Evolutionary conservation across 2,888 invertebrate genomes (phyloP).

Genomic region (Blomia tropicalis): DNA sequence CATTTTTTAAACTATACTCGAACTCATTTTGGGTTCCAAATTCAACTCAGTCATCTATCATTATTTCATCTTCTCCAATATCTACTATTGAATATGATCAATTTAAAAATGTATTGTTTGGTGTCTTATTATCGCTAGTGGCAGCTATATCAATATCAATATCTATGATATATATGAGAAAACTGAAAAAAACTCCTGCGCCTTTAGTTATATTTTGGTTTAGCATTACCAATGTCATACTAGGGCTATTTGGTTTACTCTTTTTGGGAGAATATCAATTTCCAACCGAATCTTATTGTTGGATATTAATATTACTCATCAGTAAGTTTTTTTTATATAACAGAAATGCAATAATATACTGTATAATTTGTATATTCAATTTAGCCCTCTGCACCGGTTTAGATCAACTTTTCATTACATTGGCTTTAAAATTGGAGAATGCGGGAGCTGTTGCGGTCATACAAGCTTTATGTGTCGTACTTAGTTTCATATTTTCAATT

Average conservation of each 20-base stretch:
- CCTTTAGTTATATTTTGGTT: conserved; percentile 23
- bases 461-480: conserved; percentile 22
- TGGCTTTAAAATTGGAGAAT: conserved; percentile 25
- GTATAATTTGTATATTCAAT: too few species aligned
- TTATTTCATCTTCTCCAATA: not conserved
- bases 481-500: conserved; percentile 25
- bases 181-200: conserved; percentile 15
- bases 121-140: conserved; percentile 15
- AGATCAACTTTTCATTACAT: conserved; percentile 24
- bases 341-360: not conserved
- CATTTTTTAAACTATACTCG: too few species aligned
- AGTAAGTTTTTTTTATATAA: not conserved
- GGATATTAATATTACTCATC: conserved; percentile 14
- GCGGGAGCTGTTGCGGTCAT: conserved; percentile 24
- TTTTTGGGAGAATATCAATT: conserved; percentile 9
- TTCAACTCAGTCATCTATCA: not conserved
- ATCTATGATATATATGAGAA: conserved; percentile 20
- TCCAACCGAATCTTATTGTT: conserved; percentile 1
- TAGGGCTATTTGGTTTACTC: not conserved
- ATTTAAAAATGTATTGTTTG: not conserved
- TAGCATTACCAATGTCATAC: conserved; percentile 1
- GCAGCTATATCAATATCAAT: conserved; percentile 17
- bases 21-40: too few species aligned
- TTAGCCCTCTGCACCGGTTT: conserved; percentile 3
- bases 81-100: not conserved